These are phyloP conservation scores for Delphinapterus leucas DNA, from an alignment of 2,113 vertebrate genomes.

Conservation along the genomic window DNA sequence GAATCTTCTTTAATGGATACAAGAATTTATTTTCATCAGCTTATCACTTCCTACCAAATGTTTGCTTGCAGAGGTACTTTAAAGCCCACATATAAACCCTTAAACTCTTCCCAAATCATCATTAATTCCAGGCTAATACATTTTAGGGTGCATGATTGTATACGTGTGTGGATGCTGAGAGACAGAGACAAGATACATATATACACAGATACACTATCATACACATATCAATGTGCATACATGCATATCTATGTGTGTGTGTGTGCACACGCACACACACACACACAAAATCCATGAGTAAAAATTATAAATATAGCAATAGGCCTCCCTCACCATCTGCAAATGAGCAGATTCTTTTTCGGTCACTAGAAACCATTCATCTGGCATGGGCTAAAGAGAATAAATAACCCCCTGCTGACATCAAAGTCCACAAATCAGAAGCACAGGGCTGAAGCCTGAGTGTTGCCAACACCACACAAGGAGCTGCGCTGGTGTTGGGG, in stretches of 20 bases:
- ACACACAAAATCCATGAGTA: not conserved
- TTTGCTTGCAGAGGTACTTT: not conserved
- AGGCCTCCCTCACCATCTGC: not conserved
- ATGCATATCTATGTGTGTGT: no score
- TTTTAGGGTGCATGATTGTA: not conserved
- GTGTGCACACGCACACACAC: fast-evolving
- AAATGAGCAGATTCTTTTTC: not conserved
- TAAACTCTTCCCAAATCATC: not conserved
- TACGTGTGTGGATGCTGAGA: not conserved
- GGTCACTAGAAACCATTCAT: not conserved
- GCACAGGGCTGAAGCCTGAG: fast-evolving
- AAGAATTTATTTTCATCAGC: conserved; percentile 19
- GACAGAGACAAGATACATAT: not conserved
- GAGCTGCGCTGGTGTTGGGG: not conserved
- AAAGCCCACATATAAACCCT: not conserved
- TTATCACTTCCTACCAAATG: not conserved
- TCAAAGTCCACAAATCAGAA: not conserved
- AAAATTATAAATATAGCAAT: not conserved
- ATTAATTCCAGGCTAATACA: not conserved
- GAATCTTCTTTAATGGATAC: not conserved
- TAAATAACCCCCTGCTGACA: not conserved
- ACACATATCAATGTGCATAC: not conserved
- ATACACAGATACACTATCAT: not conserved
- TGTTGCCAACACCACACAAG: fast-evolving
- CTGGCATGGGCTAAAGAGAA: not conserved